Evolutionary conservation across 2,113 vertebrate genomes (phyloP), one percentile per base, ranked within the genome.

Genomic region (Prionailurus viverrinus): DNA sequence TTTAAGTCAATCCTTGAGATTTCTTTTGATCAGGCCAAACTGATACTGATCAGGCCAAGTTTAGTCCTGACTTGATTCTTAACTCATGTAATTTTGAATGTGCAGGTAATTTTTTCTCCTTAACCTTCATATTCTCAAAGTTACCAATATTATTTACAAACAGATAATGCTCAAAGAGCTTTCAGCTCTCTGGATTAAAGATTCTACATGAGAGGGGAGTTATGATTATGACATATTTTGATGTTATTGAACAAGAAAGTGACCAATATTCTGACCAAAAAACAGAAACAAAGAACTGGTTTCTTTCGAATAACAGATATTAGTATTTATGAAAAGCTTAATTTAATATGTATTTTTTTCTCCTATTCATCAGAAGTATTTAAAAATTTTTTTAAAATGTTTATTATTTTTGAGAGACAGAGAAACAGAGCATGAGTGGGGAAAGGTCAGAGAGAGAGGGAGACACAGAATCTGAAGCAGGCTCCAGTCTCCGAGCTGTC

Each of bases 291-390:
- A 68, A 82, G 85, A 69, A 41, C 19, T 80, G 84, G 13, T 23
- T 39, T 96, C 13, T 87, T 96, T 89, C 8, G 9, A 92, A 68
- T 92, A 95, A n/a, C 4, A 76, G 65, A 13, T 79, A 3, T 31
- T 92, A 82, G 15, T 63, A 74, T 31, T 95, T 87, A 96, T n/a
- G 19, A 92, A 94, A 95, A 86, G 31, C 1, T 19, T 81, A 95
- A 73, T 58, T 89, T 53, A 81, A 94, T 96, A 51, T 97, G 86
- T 95, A 92, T 98, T 94, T 90, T 94, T 98, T 91, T 85, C 66
- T 89, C 21, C 92, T 53, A 66, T 58, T 94, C 41, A 71, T 68
- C 39, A 68, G 33, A 89, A 80, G 11, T 73, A 76, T 89, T 81
- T 85, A 94, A 39, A 45, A 45, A 2, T 45, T 45, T 45, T 45